A percentile compares a stretch with the other conserved stretches of the same genome.
Evolutionary conservation across 1,140 invertebrate species (phyloP).

Genomic region (Reticulitermes speratus): DNA sequence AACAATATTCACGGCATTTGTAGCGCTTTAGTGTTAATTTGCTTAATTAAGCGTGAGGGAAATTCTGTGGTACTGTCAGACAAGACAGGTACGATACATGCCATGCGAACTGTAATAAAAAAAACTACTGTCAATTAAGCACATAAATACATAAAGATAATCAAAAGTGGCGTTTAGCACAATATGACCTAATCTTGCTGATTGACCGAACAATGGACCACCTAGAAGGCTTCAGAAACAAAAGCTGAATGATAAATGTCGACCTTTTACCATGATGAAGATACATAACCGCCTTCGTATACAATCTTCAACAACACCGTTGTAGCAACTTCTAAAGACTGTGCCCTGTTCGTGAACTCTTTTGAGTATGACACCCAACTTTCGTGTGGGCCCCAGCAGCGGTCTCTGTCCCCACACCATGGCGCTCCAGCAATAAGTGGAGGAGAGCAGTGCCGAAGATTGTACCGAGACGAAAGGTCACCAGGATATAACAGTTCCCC

Average conservation of each 20-base stretch:
- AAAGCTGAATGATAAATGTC: not conserved
- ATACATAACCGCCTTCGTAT: not conserved
- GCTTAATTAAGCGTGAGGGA: no score
- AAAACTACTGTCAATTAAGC: not conserved
- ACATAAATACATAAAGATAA: not conserved
- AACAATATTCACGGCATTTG: no score
- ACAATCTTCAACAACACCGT: not conserved
- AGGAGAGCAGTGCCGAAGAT: not conserved
- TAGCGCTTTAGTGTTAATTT: no score
- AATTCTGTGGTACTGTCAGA: no score
- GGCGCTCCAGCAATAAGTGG: no score
- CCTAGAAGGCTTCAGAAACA: not conserved
- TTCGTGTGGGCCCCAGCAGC: not conserved
- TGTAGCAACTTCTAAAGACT: not conserved
- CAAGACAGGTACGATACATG: no score
- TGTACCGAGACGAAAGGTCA: not conserved
- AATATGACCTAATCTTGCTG: not conserved
- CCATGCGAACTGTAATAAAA: not conserved
- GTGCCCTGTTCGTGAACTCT: not conserved
- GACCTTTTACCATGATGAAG: not conserved
- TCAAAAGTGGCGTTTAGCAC: not conserved
- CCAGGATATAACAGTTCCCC: not conserved
- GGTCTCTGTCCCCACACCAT: not conserved
- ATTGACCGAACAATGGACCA: not conserved
- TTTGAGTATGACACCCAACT: not conserved